phyloP scores from a whole-genome alignment of 1,140 invertebrate species.

The Neelides sp. region DNA sequence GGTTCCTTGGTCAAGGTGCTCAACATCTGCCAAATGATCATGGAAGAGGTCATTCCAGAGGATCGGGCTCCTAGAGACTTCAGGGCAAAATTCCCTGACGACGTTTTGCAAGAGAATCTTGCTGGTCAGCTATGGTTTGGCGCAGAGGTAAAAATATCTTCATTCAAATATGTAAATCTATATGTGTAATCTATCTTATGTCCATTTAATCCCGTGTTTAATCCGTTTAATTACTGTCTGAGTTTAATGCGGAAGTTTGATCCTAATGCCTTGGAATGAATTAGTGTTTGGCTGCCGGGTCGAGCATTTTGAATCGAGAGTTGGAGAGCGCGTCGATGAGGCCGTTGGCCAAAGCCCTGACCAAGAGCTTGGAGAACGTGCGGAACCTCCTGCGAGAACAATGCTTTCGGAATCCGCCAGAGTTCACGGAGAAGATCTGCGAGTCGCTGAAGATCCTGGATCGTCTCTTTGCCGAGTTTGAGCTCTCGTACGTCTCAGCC shows the following conservation, averaged over 20 bases:
- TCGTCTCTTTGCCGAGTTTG: slow-evolving; percentile 90
- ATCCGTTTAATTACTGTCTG: neutral
- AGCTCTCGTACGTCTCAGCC: slow-evolving; percentile 92
- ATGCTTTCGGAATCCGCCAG: slow-evolving; percentile 42
- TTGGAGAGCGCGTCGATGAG: slow-evolving; percentile 88
- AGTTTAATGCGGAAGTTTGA: neutral
- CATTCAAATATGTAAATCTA: neutral
- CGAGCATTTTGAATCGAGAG: slow-evolving; percentile 93
- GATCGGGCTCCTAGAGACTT: slow-evolving; percentile 85
- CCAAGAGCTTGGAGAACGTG: slow-evolving; percentile 84
- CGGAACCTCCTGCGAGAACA: slow-evolving; percentile 77
- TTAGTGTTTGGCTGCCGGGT: slow-evolving; percentile 74
- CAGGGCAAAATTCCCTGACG: slow-evolving; percentile 97
- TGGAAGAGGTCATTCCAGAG: slow-evolving; percentile 83
- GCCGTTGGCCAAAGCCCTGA: slow-evolving; percentile 88
- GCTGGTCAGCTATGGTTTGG: slow-evolving; percentile 98
- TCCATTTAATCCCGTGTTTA: neutral
- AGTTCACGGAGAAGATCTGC: slow-evolving; percentile 61
- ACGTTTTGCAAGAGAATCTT: slow-evolving; percentile 92
- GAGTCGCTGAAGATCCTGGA: slow-evolving; percentile 89
- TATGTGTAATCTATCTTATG: neutral
- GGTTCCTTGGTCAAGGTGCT: slow-evolving; percentile 49
- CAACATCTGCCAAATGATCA: slow-evolving; percentile 83
- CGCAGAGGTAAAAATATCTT: slow-evolving; percentile 82
- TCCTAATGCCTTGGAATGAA: slow-evolving; percentile 27